Base-by-base conservation (phyloP, 2,888 invertebrate species). In the Harpagoxenus sublaevis region DNA sequence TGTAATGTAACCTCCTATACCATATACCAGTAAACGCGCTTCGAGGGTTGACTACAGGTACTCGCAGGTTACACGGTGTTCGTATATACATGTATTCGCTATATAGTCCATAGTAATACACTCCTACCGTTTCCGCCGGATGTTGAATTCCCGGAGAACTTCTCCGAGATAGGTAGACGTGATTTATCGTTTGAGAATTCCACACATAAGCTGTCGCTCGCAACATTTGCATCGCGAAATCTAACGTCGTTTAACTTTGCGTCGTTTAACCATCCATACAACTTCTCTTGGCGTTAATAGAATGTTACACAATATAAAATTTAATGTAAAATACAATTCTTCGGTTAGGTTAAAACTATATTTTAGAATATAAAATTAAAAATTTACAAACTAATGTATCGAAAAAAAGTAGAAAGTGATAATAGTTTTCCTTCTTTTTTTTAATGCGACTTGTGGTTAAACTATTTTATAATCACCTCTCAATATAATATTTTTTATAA, bases 101-200 rank as follows among this genome's bases (percentile, higher is more conserved):
- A 28, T 48, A 12, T 42, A 73, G n/a, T 39, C 18, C 62, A 28
- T 45, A 82, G 63, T 65, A 15, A 31, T 42, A 63, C 60, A 62
- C 60, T 60, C 63, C 63, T 31, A 39, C 23, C 23, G 5, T 66
- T 66, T 66, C 66, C 66, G 28, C 63, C 75, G 89, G 88, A 89
- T 89, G 85, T 88, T 85, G 68, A 84, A 70, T 82, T 83, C 83
- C 63, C 71, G 62, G 71, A 73, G 79, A 81, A 83, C 48, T 82
- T 77, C 63, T 84, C 84, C 83, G 60, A 42, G 77, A 23, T 42
- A 28, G 31, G 48, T 78, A 84, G 86, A 70, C 60, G 63, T 45
- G 39, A 87, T 68, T 68, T 78, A 79, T 70, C 70, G 35, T 35
- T 35, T n/a, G 4, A 31, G 28, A 51, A 42, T 23, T 35, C 12